Evolutionary conservation across 2,797 vertebrate genomes (phyloP).

Genomic region (Syngnathus rostellatus): DNA sequence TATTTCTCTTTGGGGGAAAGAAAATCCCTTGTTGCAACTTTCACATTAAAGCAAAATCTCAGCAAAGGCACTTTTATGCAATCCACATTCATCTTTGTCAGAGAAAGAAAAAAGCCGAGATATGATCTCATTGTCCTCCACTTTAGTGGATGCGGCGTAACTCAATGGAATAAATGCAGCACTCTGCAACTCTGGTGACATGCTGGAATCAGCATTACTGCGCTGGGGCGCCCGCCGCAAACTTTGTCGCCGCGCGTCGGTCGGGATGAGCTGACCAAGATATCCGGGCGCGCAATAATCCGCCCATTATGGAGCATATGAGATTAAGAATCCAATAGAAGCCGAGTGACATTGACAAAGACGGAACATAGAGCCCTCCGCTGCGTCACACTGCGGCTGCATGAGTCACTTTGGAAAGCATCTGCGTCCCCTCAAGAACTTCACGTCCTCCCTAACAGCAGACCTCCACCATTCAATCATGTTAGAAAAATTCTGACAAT

Average conservation of each 20-base stretch:
- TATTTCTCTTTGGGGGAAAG: not conserved
- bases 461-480: too few species aligned
- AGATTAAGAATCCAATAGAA: slow-evolving; percentile 42
- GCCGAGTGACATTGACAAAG: slow-evolving; percentile 49
- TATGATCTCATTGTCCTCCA: slow-evolving; percentile 35
- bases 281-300: slow-evolving; percentile 49
- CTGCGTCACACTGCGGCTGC: slow-evolving; percentile 12
- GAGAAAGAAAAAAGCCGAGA: slow-evolving; percentile 17
- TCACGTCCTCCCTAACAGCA: not conserved
- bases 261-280: slow-evolving; percentile 58
- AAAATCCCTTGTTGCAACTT: not conserved
- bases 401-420: slow-evolving; percentile 25
- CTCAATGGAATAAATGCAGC: slow-evolving; percentile 58
- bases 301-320: slow-evolving; percentile 21
- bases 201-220: slow-evolving; percentile 53
- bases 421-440: not conserved
- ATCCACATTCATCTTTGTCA: slow-evolving; percentile 36
- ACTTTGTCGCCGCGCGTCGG: slow-evolving; percentile 49
- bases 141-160: slow-evolving; percentile 35
- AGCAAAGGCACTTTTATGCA: slow-evolving; percentile 12
- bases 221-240: not conserved
- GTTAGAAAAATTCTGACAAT: not conserved
- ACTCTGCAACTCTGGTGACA: slow-evolving; percentile 55
- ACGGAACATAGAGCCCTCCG: slow-evolving; percentile 17
- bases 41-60: not conserved